Evolutionary conservation across 2,888 invertebrate genomes (phyloP), one percentile per base, ranked within the genome.

Genomic region (Rhogogaster chlorosoma): DNA sequence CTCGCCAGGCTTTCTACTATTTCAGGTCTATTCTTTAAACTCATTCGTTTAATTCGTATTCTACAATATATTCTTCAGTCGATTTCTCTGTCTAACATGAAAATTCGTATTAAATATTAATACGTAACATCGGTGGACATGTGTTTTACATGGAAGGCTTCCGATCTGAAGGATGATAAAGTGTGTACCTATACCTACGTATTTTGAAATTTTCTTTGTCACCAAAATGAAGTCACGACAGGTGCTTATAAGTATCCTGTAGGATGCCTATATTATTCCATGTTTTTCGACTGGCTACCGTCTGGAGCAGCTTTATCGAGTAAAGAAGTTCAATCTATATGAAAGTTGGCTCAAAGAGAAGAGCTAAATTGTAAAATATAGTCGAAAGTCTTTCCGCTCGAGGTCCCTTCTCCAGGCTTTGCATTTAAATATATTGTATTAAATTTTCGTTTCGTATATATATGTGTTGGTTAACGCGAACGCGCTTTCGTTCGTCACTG

Each of bases 401-500:
- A 6, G 26, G 38, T 18, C 12, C 7, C 5, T n/a, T n/a, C 53
- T 38, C 15, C 64, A 67, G 57, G 61, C 61, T 80, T 80, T 80
- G 80, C 61, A 80, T 80, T 80, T 80, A n/a, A 57, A 80, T 38
- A 80, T 61, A 80, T 61, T 61, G 61, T 38, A 80, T 80, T 80
- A 80, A 57, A 80, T 80, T 61, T 80, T 61, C 57, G 61, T 38
- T 26, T 61, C 36, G 80, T 80, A 49, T 49, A 64, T 29, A 26
- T 64, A n/a, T 45, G 80, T 80, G 32, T 32, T 32, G 32, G 67
- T 32, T 67, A 15, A 18, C 29, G 9, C 18, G 18, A 12, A 29
- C 26, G 36, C 22, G 32, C 6, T 61, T 49, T n/a, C 49, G 22
- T 61, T 36, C 57, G 22, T 80, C 22, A 32, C 32, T 80, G 61